Evolutionary conservation across 2,113 vertebrate genomes (phyloP).

Genomic region (Ciconia boyciana): DNA sequence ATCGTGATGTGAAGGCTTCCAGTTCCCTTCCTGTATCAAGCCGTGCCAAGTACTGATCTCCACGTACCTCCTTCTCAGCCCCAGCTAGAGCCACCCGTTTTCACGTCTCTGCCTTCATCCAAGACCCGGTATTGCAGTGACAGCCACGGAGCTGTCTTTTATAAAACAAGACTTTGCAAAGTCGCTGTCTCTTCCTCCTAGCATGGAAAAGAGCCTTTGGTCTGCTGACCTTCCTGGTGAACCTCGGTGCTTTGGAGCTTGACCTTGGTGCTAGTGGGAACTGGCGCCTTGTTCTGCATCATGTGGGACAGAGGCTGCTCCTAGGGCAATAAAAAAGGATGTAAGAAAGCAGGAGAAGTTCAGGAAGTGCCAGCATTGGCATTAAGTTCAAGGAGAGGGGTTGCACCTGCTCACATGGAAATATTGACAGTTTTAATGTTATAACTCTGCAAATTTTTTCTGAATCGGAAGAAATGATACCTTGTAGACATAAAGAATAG

Average conservation of each 20-base stretch:
- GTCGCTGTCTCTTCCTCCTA: not conserved
- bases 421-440: fast-evolving
- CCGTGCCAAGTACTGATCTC: not conserved
- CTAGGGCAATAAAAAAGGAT: not conserved
- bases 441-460: not conserved
- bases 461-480: not conserved
- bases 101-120: not conserved
- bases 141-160: not conserved
- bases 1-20: not conserved
- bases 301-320: not conserved
- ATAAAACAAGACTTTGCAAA: not conserved
- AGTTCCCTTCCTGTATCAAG: not conserved
- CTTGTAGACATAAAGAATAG: not conserved
- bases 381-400: not conserved
- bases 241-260: not conserved
- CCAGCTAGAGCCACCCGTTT: fast-evolving
- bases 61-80: not conserved
- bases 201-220: not conserved
- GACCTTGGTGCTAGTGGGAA: not conserved
- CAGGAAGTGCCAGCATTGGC: not conserved
- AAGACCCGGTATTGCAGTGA: not conserved
- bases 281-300: not conserved
- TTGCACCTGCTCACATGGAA: not conserved
- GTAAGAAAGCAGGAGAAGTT: not conserved
- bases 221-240: not conserved